Conservation (phyloP, 1,140 invertebrate genomes). For the Anastatus disparis region DNA sequence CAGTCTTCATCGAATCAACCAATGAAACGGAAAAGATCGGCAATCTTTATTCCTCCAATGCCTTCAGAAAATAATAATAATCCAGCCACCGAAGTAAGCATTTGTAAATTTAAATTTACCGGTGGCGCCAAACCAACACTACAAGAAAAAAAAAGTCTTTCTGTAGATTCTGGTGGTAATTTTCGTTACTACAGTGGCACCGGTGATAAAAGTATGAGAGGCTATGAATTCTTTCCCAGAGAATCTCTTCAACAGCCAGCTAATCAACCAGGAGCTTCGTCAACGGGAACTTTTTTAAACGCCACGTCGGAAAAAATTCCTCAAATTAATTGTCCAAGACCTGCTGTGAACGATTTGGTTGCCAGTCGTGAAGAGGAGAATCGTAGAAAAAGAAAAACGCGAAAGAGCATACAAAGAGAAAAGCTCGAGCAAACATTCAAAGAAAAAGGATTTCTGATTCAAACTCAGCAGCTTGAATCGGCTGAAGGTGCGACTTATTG, state of each 20-base stretch:
- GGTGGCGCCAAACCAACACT: constrained; percentile 86
- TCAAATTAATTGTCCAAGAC: constrained; percentile 47
- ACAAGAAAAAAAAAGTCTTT: constrained; percentile 91
- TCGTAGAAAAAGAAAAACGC: constrained; percentile 77
- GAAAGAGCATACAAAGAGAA: constrained; percentile 85
- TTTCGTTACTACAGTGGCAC: constrained; percentile 84
- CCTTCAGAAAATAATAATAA: constrained; percentile 77
- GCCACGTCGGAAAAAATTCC: constrained; percentile 69
- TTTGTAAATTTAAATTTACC: constrained; percentile 93
- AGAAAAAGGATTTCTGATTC: constrained; percentile 91
- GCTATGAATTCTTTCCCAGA: constrained; percentile 80
- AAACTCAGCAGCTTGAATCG: constrained; percentile 91
- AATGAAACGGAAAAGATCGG: constrained; percentile 80
- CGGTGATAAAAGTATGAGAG: constrained; percentile 79
- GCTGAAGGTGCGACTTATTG: constrained; percentile 93
- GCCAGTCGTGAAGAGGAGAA: constrained; percentile 60
- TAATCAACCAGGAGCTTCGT: constrained; percentile 59
- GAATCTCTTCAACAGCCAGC: constrained; percentile 73
- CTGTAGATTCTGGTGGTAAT: constrained; percentile 86
- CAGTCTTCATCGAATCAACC: constrained; percentile 57
- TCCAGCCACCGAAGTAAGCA: constrained; percentile 84
- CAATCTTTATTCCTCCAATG: constrained; percentile 84
- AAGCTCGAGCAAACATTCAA: constrained; percentile 92
- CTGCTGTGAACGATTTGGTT: too few relatives aligned
- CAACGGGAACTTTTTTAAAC: constrained; percentile 66